Evolutionary conservation across 2,888 invertebrate genomes (phyloP).

Genomic region (Cepaea hortensis): DNA sequence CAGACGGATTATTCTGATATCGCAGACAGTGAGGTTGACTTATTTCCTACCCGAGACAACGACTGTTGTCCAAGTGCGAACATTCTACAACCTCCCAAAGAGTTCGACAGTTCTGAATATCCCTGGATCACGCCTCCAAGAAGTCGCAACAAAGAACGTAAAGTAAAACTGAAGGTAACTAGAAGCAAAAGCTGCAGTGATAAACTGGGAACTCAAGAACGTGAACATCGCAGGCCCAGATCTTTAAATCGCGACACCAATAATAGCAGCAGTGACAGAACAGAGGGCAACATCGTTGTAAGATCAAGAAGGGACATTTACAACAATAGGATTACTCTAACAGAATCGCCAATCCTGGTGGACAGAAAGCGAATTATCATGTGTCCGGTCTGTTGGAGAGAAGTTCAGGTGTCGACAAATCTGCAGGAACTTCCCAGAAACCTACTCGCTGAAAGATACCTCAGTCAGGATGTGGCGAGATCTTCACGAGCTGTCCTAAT

Average conservation of each 20-base stretch:
- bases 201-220: background rate
- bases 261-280: background rate
- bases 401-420: slow-evolving; percentile 43
- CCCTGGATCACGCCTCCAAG: slow-evolving; percentile 11
- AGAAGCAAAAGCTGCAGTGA: slow-evolving; percentile 24
- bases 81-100: background rate
- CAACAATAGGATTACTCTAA: too few species aligned
- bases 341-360: too few species aligned
- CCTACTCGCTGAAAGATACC: slow-evolving; percentile 41
- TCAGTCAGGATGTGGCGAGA: background rate
- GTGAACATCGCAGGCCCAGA: background rate
- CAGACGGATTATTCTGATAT: background rate
- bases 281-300: background rate
- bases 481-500: background rate
- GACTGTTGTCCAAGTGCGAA: background rate
- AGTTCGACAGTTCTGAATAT: background rate
- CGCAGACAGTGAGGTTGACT: background rate
- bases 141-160: background rate
- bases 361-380: slow-evolving; percentile 34
- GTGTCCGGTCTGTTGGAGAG: slow-evolving; percentile 51
- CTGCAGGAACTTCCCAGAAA: slow-evolving; percentile 50
- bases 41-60: too few species aligned
- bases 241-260: background rate
- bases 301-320: too few species aligned
- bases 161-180: background rate